Evolutionary conservation across 2,797 vertebrate species (phyloP).

Genomic region (Simalia tracyae): DNA sequence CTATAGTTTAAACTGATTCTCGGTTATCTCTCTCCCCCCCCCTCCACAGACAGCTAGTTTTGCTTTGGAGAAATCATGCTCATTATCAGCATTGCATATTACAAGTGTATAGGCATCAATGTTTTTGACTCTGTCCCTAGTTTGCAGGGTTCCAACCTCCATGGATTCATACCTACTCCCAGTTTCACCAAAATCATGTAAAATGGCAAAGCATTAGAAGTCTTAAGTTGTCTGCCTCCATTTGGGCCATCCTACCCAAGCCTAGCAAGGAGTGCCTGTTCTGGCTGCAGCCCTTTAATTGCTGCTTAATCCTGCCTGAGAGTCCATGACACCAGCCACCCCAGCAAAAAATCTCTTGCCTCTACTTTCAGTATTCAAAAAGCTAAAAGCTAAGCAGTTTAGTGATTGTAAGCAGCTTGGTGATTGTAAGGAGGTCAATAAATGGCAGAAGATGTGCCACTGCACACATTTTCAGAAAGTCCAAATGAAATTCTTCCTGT

Average conservation of each 20-base stretch:
- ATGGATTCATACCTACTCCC: background rate
- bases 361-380: background rate
- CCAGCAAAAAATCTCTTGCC: background rate
- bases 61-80: background rate
- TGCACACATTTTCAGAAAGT: background rate
- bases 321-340: background rate
- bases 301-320: background rate
- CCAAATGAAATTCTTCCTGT: background rate
- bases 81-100: background rate
- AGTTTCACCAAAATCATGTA: background rate
- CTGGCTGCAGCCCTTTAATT: background rate
- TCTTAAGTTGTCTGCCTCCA: background rate
- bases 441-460: background rate
- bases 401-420: background rate
- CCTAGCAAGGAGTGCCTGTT: background rate
- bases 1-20: background rate
- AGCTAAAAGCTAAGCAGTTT: background rate
- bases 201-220: background rate
- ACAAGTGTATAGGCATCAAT: background rate
- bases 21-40: background rate
- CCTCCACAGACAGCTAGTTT: background rate
- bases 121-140: background rate
- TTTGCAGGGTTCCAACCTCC: background rate
- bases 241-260: background rate
- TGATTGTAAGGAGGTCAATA: background rate